Evolutionary conservation across 2,797 vertebrate species (phyloP).

Genomic region (Dallia pectoralis): DNA sequence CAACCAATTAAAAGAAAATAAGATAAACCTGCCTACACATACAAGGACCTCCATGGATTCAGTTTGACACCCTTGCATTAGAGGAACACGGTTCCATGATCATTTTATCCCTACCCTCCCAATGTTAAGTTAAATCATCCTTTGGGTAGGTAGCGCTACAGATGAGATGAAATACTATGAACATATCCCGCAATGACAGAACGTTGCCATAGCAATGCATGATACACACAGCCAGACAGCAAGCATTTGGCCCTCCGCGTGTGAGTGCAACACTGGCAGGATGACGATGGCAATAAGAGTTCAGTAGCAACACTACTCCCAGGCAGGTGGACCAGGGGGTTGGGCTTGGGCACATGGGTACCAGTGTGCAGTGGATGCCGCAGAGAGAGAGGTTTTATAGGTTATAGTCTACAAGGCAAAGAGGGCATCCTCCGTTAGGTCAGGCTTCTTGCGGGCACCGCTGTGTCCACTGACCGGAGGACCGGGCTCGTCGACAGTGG

Average conservation of each 20-base stretch:
- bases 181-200: constrained; percentile 46
- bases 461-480: constrained; percentile 59
- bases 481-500: constrained; percentile 71
- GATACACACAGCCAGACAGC: constrained; percentile 37
- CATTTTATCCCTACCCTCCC: constrained; percentile 35
- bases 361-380: constrained; percentile 29
- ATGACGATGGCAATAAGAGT: constrained; percentile 18
- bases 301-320: constrained; percentile 41
- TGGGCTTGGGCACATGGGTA: constrained; percentile 1
- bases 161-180: constrained; percentile 42
- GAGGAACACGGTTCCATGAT: constrained; percentile 24
- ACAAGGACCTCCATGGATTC: no score
- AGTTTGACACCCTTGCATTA: no score
- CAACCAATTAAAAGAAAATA: no score
- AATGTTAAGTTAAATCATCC: constrained; percentile 33
- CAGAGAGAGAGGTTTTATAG: constrained; percentile 39
- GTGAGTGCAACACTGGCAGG: constrained; percentile 45
- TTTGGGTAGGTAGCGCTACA: constrained; percentile 46
- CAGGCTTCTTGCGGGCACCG: constrained; percentile 84
- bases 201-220: constrained; percentile 56
- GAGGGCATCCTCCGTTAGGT: constrained; percentile 90
- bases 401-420: constrained; percentile 84
- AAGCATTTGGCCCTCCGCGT: constrained; percentile 50
- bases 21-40: no score
- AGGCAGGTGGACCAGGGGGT: constrained; percentile 35